phyloP scores from a whole-genome alignment of 1,140 invertebrate genomes.

The Microvelia longipes region DNA sequence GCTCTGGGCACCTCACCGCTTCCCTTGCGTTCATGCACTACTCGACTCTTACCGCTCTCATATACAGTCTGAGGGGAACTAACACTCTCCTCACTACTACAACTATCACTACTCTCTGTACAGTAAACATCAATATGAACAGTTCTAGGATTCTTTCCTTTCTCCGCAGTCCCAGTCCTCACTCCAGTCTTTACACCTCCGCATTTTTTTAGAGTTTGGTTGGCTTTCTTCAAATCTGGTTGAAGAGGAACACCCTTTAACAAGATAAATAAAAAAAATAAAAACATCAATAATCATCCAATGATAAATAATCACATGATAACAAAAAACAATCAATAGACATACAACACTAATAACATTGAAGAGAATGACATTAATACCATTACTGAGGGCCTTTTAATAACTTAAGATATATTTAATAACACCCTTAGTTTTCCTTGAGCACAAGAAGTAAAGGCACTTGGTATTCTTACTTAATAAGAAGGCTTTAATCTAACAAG shows the following conservation, averaged over 20 bases:
- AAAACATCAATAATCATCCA: background rate
- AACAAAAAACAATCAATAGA: background rate
- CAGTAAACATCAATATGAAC: constrained; percentile 65
- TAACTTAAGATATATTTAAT: too few relatives aligned
- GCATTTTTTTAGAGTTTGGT: background rate
- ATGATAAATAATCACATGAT: background rate
- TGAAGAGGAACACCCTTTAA: constrained; percentile 16
- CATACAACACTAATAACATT: too few relatives aligned
- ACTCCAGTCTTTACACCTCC: constrained; percentile 25
- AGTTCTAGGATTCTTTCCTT: constrained; percentile 39
- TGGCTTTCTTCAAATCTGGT: constrained; percentile 20
- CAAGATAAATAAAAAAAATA: constrained; percentile 4
- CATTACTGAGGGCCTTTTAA: too few relatives aligned
- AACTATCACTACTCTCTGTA: constrained; percentile 35
- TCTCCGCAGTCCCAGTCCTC: constrained; percentile 13
- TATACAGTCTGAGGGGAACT: constrained; percentile 47
- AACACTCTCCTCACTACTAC: constrained; percentile 26
- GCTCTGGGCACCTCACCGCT: constrained; percentile 31
- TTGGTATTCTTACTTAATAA: too few relatives aligned
- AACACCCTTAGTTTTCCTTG: too few relatives aligned
- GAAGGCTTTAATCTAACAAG: too few relatives aligned
- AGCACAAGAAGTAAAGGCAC: too few relatives aligned
- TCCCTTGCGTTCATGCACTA: constrained; percentile 39
- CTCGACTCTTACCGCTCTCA: constrained; percentile 40
- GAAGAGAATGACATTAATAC: too few relatives aligned